Percentiles rank a stretch among this genome's conserved stretches.
phyloP scores from a whole-genome alignment of 2,797 vertebrate species.

The Gymnothorax reevesii region DNA sequence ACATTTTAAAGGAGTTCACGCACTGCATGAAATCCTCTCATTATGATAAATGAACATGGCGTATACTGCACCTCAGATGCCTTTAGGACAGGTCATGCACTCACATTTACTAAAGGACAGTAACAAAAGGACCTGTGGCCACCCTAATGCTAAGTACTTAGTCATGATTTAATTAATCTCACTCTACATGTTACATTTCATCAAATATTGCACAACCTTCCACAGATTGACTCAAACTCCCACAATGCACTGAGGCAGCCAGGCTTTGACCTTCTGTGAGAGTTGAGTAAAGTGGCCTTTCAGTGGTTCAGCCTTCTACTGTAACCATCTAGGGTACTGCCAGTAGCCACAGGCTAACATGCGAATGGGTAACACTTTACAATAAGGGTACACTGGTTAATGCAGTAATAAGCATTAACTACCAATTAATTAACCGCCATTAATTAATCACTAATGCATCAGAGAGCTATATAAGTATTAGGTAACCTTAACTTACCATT shows the following conservation, averaged over 20 bases:
- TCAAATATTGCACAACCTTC: neutral
- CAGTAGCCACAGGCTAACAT: neutral
- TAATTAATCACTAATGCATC: too few species aligned
- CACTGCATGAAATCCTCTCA: constrained; percentile 26
- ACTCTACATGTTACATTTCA: neutral
- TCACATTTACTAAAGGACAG: neutral
- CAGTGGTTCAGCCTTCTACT: neutral
- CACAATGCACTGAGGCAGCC: neutral
- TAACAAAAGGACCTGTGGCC: neutral
- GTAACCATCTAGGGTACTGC: neutral
- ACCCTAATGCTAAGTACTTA: neutral
- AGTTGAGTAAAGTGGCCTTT: neutral
- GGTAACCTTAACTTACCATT: too few species aligned
- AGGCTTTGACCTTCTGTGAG: neutral
- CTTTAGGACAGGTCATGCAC: neutral
- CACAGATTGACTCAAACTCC: neutral
- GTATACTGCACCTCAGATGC: constrained; percentile 19
- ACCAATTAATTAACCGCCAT: too few species aligned
- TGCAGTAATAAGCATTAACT: too few species aligned
- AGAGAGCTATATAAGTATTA: too few species aligned
- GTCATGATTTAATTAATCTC: neutral
- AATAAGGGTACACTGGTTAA: too few species aligned
- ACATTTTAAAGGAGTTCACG: constrained; percentile 22
- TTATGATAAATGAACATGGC: constrained; percentile 19
- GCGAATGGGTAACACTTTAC: too few species aligned